phyloP scores from a whole-genome alignment of 2,797 vertebrate species.

The Falco cherrug region DNA sequence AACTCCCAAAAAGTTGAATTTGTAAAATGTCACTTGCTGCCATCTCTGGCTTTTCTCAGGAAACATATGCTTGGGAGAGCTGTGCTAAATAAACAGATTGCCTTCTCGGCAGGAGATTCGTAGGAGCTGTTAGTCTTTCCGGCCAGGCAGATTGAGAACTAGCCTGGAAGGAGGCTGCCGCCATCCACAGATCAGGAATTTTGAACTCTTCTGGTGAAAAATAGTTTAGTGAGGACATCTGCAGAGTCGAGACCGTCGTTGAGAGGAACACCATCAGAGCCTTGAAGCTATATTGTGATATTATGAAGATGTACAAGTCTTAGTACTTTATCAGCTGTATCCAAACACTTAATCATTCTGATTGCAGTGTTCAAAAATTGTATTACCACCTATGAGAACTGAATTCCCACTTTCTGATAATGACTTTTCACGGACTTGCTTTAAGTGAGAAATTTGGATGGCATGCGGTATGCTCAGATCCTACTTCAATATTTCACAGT shows the following conservation, averaged over 20 bases:
- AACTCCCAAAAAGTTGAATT: neutral
- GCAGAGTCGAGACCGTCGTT: neutral
- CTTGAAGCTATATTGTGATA: neutral
- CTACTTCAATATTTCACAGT: neutral
- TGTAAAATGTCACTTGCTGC: neutral
- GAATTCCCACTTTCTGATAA: neutral
- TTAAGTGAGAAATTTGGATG: neutral
- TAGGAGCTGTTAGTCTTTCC: neutral
- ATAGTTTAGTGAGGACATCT: neutral
- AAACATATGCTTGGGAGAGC: neutral
- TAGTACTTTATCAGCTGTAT: neutral
- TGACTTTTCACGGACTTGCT: neutral
- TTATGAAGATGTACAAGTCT: neutral
- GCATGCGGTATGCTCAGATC: neutral
- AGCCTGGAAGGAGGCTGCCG: neutral
- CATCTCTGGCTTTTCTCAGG: neutral
- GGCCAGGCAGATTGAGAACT: neutral
- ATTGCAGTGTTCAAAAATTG: neutral
- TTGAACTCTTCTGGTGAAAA: neutral
- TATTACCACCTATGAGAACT: accelerated
- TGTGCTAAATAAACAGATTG: neutral
- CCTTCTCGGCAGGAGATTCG: neutral
- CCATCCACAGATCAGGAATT: neutral
- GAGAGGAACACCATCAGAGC: neutral
- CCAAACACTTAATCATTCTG: neutral